Evolutionary conservation across 2,888 invertebrate genomes (phyloP), one percentile per base, ranked within the genome.

Genomic region (Stenichneumon culpator): DNA sequence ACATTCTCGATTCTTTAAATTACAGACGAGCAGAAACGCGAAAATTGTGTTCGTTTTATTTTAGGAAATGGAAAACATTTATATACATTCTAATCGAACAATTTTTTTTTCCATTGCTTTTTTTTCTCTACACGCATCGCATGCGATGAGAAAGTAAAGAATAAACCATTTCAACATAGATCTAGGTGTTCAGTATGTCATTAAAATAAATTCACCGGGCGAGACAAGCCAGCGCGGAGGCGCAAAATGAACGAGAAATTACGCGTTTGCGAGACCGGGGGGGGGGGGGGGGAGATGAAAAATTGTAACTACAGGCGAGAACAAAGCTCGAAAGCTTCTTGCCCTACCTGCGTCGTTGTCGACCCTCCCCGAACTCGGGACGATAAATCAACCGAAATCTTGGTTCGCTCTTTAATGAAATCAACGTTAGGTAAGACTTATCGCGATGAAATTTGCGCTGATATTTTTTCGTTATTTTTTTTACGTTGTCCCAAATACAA

Each of bases 181-280:
- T 57, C 22, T 25, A 57, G 65, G 50, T 65, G 11, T 44, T 44
- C 50, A n/a, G 63, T 74, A 47, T 25, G 54, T 75, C 47, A 79
- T 47, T 57, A 39, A 57, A 78, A 72, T 57, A 67, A 54, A 67
- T 57, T 32, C 11, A 2, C 28, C n/a, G 60, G 14, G 11, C 22
- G 16, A 65, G 25, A 22, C 32, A 52, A 63, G 16, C 44, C 11
- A 36, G 50, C 19, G 39, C 44, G 36, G 39, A 54, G 72, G 28
- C 3, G 39, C 52, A 57, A 14, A 75, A 60, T 54, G 36, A 69
- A 68, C 32, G 67, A 78, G 69, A 73, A 84, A 78, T 74, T 47
- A 81, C 28, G 78, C 78, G 54, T 50, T 73, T 39, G 19, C 19
- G 54, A 11, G 60, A 14, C 7, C 7, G 32, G 36, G 32, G 22